phyloP scores from a whole-genome alignment of 2,888 invertebrate genomes.

The Agonopterix alstromeriana region DNA sequence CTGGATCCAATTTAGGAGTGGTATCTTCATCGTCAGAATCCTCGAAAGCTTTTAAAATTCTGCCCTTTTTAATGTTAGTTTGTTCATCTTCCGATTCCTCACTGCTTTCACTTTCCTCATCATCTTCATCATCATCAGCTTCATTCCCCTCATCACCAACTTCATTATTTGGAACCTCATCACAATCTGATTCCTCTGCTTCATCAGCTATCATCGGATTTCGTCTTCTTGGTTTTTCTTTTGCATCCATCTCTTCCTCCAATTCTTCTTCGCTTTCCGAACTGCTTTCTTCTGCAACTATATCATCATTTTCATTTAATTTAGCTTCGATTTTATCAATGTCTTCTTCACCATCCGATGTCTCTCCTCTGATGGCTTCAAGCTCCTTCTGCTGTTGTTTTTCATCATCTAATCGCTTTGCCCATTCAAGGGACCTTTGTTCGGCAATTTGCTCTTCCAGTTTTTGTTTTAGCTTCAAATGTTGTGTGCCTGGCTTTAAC shows the following conservation, averaged over 20 bases:
- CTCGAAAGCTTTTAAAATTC: slow-evolving; percentile 68
- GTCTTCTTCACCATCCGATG: slow-evolving; percentile 54
- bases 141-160: slow-evolving; percentile 12
- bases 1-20: too few species aligned
- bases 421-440: slow-evolving; percentile 83
- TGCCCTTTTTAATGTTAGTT: slow-evolving; percentile 43
- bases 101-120: slow-evolving; percentile 34
- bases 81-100: slow-evolving; percentile 33
- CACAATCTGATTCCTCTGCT: slow-evolving; percentile 68
- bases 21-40: slow-evolving; percentile 62
- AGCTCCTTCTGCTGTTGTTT: slow-evolving; percentile 59
- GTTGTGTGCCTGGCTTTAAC: slow-evolving; percentile 82
- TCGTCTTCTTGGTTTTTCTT: slow-evolving; percentile 52
- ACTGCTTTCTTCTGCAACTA: slow-evolving; percentile 41
- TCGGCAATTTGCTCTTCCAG: slow-evolving; percentile 83
- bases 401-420: slow-evolving; percentile 76
- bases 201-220: slow-evolving; percentile 66
- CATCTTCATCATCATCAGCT: slow-evolving; percentile 27
- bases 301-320: slow-evolving; percentile 32
- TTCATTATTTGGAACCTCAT: slow-evolving; percentile 24
- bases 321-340: slow-evolving; percentile 61
- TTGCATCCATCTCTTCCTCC: slow-evolving; percentile 39
- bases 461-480: slow-evolving; percentile 82
- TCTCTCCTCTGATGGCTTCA: slow-evolving; percentile 41
- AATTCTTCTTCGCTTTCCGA: slow-evolving; percentile 69